Evolutionary conservation across 2,888 invertebrate species (phyloP).

Genomic region (Troglohyphantes excavatus): DNA sequence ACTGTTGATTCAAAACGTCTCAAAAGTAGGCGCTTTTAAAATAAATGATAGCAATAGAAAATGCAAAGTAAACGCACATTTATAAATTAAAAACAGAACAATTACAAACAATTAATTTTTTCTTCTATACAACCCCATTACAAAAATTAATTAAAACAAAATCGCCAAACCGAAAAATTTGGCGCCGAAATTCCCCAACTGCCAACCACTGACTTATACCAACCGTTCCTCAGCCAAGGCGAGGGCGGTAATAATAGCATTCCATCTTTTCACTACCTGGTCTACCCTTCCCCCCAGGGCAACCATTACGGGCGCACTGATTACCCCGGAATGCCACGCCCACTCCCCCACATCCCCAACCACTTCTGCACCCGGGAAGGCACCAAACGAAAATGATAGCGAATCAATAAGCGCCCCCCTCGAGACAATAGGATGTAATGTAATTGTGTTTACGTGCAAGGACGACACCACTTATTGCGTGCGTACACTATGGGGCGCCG

Average conservation of each 20-base stretch:
- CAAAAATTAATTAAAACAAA: too few species aligned
- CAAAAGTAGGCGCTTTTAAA: too few species aligned
- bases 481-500: neutral
- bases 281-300: neutral
- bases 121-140: too few species aligned
- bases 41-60: too few species aligned
- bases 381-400: slow-evolving; percentile 47
- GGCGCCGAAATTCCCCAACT: neutral
- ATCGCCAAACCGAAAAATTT: neutral
- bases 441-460: slow-evolving; percentile 59
- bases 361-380: slow-evolving; percentile 45
- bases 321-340: slow-evolving; percentile 55
- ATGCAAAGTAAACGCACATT: too few species aligned
- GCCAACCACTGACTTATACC: slow-evolving; percentile 19
- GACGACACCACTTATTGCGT: slow-evolving; percentile 23
- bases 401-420: slow-evolving; percentile 59
- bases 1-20: too few species aligned
- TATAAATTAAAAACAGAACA: too few species aligned
- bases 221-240: neutral
- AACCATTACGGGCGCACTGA: slow-evolving; percentile 65
- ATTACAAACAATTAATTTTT: too few species aligned
- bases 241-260: slow-evolving; percentile 47
- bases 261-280: slow-evolving; percentile 57
- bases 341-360: slow-evolving; percentile 16
- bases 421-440: slow-evolving; percentile 45